Evolutionary conservation across 2,888 invertebrate species (phyloP), one percentile per base, ranked within the genome.

Genomic region (Cerastis leucographa): DNA sequence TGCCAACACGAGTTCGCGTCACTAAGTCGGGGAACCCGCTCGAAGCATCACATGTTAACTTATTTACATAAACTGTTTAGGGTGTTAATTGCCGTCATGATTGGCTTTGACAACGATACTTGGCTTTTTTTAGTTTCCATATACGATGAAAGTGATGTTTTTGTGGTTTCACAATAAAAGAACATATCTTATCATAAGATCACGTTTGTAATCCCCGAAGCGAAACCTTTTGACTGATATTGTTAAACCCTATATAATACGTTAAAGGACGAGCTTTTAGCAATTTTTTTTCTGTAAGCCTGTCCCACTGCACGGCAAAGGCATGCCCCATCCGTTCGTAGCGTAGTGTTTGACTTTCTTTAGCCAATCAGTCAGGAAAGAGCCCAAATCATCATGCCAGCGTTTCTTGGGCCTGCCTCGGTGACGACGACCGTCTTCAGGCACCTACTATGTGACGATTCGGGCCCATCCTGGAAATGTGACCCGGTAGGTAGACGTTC

Each of bases 21-120:
- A 51, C 25, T 40, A 14, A 66, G 59, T 46, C 25, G 44, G 80
- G 71, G 80, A 80, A 62, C 68, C 78, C 78, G 22, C 51, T 64
- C 35, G 11, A 14, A 51, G 17, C 3, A 12, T 35, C 49, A 61
- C 49, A 3, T 6, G 51, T 46, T 51, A 14, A 1, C n/a, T 6
- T 70, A 70, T 77, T 71, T 80, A 71, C 46, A 62, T 46, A 46
- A 42, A 71, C 62, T n/a, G 19, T 71, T 46, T 29, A 42, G 12
- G 19, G 59, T 42, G 44, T 40, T 80, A 54, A 62, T 61, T 44
- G 25, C n/a, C 8, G 17, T 12, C 1, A 49, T 35, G 22, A 78
- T 56, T 67, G 78, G 19, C 68, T 68, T 11, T 22, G 5, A 40
- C 35, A n/a, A 44, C 9, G 17, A 12, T 25, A 35, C 35, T 25